phyloP scores from a whole-genome alignment of 2,888 invertebrate genomes.

The Dynastes grantii region DNA sequence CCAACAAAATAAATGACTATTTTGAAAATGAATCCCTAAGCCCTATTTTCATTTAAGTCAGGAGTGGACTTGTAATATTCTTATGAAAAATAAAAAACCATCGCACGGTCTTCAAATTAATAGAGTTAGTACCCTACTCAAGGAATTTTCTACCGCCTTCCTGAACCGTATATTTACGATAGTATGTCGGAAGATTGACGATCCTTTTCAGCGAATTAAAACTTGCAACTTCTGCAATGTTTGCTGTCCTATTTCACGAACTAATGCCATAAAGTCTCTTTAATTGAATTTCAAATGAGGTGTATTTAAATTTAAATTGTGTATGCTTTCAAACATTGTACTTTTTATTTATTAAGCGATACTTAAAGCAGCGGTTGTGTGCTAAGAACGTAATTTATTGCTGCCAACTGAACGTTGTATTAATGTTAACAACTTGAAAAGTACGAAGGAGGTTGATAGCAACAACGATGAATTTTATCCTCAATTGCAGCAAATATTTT shows the following conservation, averaged over 20 bases:
- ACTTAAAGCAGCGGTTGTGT: background rate
- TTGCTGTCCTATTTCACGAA: conserved; percentile 1
- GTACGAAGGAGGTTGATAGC: too few relatives aligned
- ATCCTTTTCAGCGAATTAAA: background rate
- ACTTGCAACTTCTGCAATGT: background rate
- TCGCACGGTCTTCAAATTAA: too few relatives aligned
- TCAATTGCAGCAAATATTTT: too few relatives aligned
- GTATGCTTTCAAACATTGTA: background rate
- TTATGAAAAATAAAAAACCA: too few relatives aligned
- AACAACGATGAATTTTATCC: too few relatives aligned
- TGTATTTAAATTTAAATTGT: conserved; percentile 14
- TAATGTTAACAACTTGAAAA: too few relatives aligned
- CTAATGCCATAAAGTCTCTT: conserved; percentile 12
- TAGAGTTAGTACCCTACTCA: too few relatives aligned
- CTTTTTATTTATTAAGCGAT: conserved; percentile 2
- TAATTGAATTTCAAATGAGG: conserved; percentile 19
- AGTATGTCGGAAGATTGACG: background rate
- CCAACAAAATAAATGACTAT: too few relatives aligned
- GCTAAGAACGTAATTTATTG: conserved; percentile 2
- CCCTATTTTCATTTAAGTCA: too few relatives aligned
- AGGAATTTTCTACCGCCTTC: too few relatives aligned
- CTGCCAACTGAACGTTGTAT: background rate
- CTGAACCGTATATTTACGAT: background rate
- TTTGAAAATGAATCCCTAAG: too few relatives aligned
- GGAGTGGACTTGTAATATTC: too few relatives aligned